These are phyloP conservation scores for Rhabditophanes sp. DNA, from an alignment of 2,888 invertebrate genomes.

Conservation along the genomic window DNA sequence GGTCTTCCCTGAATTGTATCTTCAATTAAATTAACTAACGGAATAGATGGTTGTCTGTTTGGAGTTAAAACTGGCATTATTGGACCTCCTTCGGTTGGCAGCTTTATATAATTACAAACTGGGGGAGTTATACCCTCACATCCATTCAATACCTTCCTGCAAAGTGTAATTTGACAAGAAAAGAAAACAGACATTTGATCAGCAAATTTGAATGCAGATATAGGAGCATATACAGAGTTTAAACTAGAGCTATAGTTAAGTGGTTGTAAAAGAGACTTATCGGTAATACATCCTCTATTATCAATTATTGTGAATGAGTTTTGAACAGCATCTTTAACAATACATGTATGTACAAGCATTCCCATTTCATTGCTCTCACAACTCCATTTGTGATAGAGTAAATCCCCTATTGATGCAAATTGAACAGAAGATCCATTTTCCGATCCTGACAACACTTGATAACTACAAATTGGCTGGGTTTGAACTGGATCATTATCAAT, in stretches of 20 bases:
- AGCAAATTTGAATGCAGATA: slow-evolving; percentile 37
- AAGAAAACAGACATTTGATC: slow-evolving; percentile 38
- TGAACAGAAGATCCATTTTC: slow-evolving; percentile 24
- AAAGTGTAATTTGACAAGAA: slow-evolving; percentile 38
- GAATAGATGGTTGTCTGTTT: slow-evolving; percentile 4
- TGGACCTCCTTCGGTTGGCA: slow-evolving; percentile 13
- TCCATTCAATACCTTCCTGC: slow-evolving; percentile 27
- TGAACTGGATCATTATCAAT: slow-evolving; percentile 11
- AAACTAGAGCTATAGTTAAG: slow-evolving; percentile 26
- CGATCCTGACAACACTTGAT: slow-evolving; percentile 26
- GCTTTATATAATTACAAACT: slow-evolving; percentile 9
- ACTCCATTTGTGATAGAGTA: slow-evolving; percentile 35
- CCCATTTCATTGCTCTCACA: slow-evolving; percentile 35
- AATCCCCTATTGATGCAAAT: slow-evolving; percentile 37
- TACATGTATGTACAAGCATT: slow-evolving; percentile 39
- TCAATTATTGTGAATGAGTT: slow-evolving; percentile 34
- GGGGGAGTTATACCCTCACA: slow-evolving; percentile 38
- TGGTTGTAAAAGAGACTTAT: slow-evolving; percentile 20
- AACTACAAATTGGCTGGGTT: slow-evolving; percentile 17
- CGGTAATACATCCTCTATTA: slow-evolving; percentile 37
- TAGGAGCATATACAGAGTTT: slow-evolving; percentile 21
- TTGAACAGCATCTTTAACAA: slow-evolving; percentile 34
- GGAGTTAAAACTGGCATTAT: slow-evolving; percentile 6
- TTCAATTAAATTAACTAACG: too few relatives aligned
- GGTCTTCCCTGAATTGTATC: too few relatives aligned